Evolutionary conservation across 2,797 vertebrate species (phyloP).

Genomic region (Cyclura pinguis): DNA sequence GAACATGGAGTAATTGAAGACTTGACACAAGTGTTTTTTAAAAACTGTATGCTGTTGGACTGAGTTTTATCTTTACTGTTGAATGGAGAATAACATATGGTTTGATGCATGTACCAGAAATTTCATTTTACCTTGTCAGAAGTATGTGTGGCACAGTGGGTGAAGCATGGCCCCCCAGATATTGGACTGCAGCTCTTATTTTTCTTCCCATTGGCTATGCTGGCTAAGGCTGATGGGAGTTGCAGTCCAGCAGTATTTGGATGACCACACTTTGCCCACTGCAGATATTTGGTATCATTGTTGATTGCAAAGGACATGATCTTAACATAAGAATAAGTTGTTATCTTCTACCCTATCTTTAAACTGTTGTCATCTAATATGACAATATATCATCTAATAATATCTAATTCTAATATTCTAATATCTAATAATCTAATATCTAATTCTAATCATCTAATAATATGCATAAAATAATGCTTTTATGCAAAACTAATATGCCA

Average conservation of each 20-base stretch:
- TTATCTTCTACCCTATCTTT: not conserved
- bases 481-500: conserved; percentile 39
- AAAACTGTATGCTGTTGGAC: not conserved
- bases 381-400: too few species aligned
- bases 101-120: not conserved
- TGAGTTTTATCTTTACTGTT: not conserved
- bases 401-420: too few species aligned
- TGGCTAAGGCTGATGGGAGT: too few species aligned
- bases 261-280: too few species aligned
- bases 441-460: too few species aligned
- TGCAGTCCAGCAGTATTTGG: too few species aligned
- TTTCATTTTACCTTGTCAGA: conserved; percentile 9
- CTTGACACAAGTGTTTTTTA: not conserved
- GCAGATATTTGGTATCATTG: not conserved
- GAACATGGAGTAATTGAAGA: not conserved
- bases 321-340: not conserved
- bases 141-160: not conserved
- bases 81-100: not conserved
- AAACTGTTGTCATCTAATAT: conserved; percentile 22
- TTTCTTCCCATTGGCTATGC: too few species aligned
- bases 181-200: too few species aligned
- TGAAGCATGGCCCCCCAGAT: too few species aligned
- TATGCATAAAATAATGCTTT: too few species aligned
- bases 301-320: not conserved
- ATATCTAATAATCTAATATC: too few species aligned